These are phyloP conservation scores for Elysia crispata DNA, from an alignment of 2,888 invertebrate species.

Conservation along the genomic window DNA sequence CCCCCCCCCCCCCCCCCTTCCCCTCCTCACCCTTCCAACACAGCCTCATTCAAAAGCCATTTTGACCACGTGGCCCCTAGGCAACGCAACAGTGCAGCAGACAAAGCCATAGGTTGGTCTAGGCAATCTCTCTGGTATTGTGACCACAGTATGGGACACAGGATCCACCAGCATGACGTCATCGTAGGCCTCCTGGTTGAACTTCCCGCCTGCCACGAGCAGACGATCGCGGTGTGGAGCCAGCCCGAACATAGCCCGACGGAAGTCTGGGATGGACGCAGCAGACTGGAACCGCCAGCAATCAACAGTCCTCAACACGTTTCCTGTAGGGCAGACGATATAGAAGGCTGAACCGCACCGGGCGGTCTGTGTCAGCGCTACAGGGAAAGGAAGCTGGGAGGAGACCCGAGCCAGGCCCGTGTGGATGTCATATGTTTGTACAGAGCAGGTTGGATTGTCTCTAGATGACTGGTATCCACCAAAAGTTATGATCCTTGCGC, in stretches of 20 bases:
- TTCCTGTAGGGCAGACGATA: slow-evolving; percentile 48
- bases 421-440: slow-evolving; percentile 48
- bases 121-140: slow-evolving; percentile 40
- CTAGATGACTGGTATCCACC: slow-evolving; percentile 46
- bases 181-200: slow-evolving; percentile 43
- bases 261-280: slow-evolving; percentile 48
- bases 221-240: slow-evolving; percentile 27
- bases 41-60: not conserved
- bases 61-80: slow-evolving; percentile 41
- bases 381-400: slow-evolving; percentile 44
- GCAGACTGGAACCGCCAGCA: slow-evolving; percentile 40
- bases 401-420: slow-evolving; percentile 28
- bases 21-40: too few species aligned
- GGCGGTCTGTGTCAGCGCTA: slow-evolving; percentile 41
- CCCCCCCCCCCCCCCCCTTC: too few species aligned
- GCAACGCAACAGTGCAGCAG: slow-evolving; percentile 32
- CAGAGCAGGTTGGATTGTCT: slow-evolving; percentile 37
- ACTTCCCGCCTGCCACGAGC: slow-evolving; percentile 48
- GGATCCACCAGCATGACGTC: slow-evolving; percentile 50
- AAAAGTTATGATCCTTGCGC: slow-evolving; percentile 38
- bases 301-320: slow-evolving; percentile 46
- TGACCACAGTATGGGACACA: slow-evolving; percentile 33
- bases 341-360: slow-evolving; percentile 22
- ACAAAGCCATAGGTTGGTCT: slow-evolving; percentile 49
- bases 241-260: slow-evolving; percentile 47